Evolutionary conservation across 1,140 invertebrate species (phyloP).

Genomic region (Dinothrombium tinctorium): DNA sequence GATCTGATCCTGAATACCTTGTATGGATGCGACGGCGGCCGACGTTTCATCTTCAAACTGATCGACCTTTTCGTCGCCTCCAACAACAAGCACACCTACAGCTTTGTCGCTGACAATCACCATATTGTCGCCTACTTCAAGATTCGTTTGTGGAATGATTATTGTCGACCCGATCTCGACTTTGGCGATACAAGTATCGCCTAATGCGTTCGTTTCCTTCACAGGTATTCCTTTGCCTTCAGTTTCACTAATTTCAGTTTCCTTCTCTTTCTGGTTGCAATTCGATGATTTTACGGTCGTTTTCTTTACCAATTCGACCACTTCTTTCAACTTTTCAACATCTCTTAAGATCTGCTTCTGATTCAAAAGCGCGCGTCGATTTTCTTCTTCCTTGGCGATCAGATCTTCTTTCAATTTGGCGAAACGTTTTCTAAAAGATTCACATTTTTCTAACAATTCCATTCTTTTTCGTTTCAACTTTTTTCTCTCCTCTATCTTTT

Average conservation of each 20-base stretch:
- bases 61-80: background rate
- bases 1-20: background rate
- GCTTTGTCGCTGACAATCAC: background rate
- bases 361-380: too few species aligned
- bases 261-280: background rate
- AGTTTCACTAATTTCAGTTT: background rate
- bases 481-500: too few species aligned
- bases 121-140: background rate
- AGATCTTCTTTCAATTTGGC: too few species aligned
- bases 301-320: too few species aligned
- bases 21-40: slow-evolving; percentile 1
- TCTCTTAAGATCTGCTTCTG: too few species aligned
- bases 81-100: too few species aligned
- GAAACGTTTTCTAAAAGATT: too few species aligned
- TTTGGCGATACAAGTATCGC: background rate
- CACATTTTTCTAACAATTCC: too few species aligned
- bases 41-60: slow-evolving; percentile 1
- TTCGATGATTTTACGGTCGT: background rate
- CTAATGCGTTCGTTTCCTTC: background rate
- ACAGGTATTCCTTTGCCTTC: background rate
- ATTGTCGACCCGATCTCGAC: background rate
- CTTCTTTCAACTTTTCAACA: too few species aligned
- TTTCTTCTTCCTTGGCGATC: too few species aligned
- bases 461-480: too few species aligned
- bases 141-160: background rate